Evolutionary conservation across 1,140 invertebrate species (phyloP), one percentile per base, ranked within the genome.

Genomic region (Drosophila mauritiana): DNA sequence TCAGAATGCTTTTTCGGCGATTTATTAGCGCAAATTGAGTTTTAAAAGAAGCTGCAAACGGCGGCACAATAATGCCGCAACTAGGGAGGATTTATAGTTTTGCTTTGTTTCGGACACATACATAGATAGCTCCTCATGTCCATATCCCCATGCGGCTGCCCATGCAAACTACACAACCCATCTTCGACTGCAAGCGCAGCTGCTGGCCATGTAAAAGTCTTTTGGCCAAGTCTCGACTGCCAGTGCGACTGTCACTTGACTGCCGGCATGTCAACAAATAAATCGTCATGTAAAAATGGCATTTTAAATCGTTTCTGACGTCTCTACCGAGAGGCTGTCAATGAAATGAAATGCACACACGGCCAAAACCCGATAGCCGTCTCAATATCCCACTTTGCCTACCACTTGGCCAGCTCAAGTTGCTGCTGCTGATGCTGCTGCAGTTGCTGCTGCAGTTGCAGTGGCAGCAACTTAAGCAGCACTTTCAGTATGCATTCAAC

Each of bases 1-100:
- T 89, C 84, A 89, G 73, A 89, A 89, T 78, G 84, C 74, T 89
- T 89, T 89, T 88, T 90, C 64, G 84, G 84, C 84, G 84, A 89
- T 89, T 89, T 89, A 89, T 89, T 89, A 78, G 84, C 80, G 85
- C 84, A 89, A 89, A 89, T 89, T 89, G 84, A 89, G 84, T 89
- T 89, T 89, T 89, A 89, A 89, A 89, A 80, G 84, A 89, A 80
- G 85, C 77, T 84, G 15, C 34, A 37, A 36, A 39, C 48, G 49
- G 17, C 34, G 43, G 43, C 52, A 55, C 52, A 62, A 62, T 27
- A 45, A 42, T 31, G 20, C 31, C 8, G 31, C 36, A 39, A 43
- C 64, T 56, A 49, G 20, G 34, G 76, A 70, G 68, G 74, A 82
- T 82, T 82, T 83, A 82, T 82, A 64, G 80, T 78, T 82, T 17